Base-by-base conservation (phyloP, 2,888 invertebrate genomes). In the Lasioglossum morio region DNA sequence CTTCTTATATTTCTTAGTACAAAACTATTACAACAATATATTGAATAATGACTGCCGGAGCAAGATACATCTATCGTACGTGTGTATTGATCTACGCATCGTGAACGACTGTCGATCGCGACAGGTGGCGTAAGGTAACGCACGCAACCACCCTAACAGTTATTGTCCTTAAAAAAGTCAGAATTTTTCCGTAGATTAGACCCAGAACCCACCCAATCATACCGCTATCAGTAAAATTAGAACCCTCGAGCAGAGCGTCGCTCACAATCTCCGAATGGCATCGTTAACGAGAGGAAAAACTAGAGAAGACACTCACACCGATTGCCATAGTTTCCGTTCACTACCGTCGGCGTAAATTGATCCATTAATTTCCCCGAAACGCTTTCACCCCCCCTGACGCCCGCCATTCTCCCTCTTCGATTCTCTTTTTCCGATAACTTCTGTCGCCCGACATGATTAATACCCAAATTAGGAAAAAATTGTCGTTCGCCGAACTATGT, bases 401-500 rank as follows among this genome's bases (percentile, higher is more conserved):
- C 23, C 23, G 37, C 16, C 53, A 16, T 30, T 48, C 43, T n/a
- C 57, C 48, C 37, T 34, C 40, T 43, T 34, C 77, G 27, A 72
- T 66, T 60, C 34, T 12, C 46, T 37, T 70, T 79, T 43, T 60
- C 12, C 80, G 73, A 86, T 84, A 74, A 82, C 48, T 79, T 74
- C 72, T 70, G 57, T 86, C 76, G 69, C 2, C 14, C 27, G 76
- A 63, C 63, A 82, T 79, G 89, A 90, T 90, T 90, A 87, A 89
- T 89, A 87, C 82, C 70, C 63, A 92, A 92, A 93, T 93, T 91
- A 89, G 89, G 89, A 91, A 92, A 92, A 93, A 92, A 90, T 90
- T 70, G 69, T 81, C 75, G 82, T 37, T 77, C 66, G 79, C 16
- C 34, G 12, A 60, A 82, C 81, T 79, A 76, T 53, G 40, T 75